Conservation (phyloP, 1,140 invertebrate genomes). For the Heliconius eleuchia region DNA sequence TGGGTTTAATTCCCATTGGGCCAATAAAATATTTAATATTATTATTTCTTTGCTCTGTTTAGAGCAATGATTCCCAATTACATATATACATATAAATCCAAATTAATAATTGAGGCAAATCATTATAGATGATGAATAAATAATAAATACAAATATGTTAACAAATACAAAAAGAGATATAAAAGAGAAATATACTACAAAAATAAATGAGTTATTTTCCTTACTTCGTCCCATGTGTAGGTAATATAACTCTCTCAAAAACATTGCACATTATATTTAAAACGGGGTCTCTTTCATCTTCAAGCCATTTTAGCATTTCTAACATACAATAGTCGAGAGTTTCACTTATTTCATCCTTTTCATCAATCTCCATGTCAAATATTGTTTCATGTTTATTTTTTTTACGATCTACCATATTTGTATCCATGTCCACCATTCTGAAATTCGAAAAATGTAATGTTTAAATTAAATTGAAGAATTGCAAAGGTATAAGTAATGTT, state of each 20-base stretch:
- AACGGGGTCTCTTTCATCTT: conserved; percentile 66
- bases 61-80: too few relatives aligned
- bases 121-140: background rate
- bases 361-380: conserved; percentile 73
- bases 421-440: conserved; percentile 78
- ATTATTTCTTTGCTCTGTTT: too few relatives aligned
- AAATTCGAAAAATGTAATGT: background rate
- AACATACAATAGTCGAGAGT: conserved; percentile 76
- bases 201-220: background rate
- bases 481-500: too few relatives aligned
- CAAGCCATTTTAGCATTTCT: conserved; percentile 74
- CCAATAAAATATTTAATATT: too few relatives aligned
- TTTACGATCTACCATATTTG: conserved; percentile 59
- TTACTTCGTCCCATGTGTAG: conserved; percentile 77
- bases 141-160: background rate
- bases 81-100: too few relatives aligned
- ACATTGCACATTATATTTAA: conserved; percentile 69
- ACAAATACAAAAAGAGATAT: background rate
- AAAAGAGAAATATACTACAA: background rate
- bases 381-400: conserved; percentile 64
- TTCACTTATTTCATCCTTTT: conserved; percentile 59
- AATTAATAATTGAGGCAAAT: too few relatives aligned
- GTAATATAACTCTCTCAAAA: conserved; percentile 73
- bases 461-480: background rate
- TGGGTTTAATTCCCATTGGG: too few relatives aligned